Evolutionary conservation across 1,140 invertebrate species (phyloP), one percentile per base, ranked within the genome.

Genomic region (Oppia nitens): DNA sequence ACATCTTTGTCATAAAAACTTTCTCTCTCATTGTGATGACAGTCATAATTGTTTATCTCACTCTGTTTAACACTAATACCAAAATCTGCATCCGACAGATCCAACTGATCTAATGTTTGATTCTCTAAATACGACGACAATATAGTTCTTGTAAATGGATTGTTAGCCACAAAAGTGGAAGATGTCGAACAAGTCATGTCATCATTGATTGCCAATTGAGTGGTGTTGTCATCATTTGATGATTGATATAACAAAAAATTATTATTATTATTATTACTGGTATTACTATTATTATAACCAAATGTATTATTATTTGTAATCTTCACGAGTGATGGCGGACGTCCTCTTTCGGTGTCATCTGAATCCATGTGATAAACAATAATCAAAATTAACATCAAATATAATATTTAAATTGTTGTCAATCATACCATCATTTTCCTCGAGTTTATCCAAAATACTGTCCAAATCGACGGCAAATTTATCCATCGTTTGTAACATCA

Each of bases 361-460:
- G 47, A 6, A 17, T 14, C 17, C 20, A 53, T 52, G 17, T 59
- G 47, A 27, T 20, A 40, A 40, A 40, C 17, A 40, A 6, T 40
- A 9, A 17, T 9, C 32, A 40, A 17, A 40, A 40, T 40, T 6
- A 40, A 40, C 17, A 40, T 9, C 17, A 40, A 40, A 9, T 9
- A 40, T 40, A 9, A 40, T 40, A 40, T 40, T 9, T 40, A 40
- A 40, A 40, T 40, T 9, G 17, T 9, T 9, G 6, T 40, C 6
- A 40, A 40, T 40, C 32, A 40, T 9, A 40, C 32, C 78, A 77
- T 83, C 79, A 69, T 79, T 79, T 67, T 82, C 78, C 72, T 89
- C 85, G 72, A 90, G 84, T 67, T 88, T 85, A 72, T 89, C 85
- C 53, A 90, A 74, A 64, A 88, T 83, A 75, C 86, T 85, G 72